phyloP scores from a whole-genome alignment of 2,113 vertebrate genomes.

The Sapayoa aenigma region DNA sequence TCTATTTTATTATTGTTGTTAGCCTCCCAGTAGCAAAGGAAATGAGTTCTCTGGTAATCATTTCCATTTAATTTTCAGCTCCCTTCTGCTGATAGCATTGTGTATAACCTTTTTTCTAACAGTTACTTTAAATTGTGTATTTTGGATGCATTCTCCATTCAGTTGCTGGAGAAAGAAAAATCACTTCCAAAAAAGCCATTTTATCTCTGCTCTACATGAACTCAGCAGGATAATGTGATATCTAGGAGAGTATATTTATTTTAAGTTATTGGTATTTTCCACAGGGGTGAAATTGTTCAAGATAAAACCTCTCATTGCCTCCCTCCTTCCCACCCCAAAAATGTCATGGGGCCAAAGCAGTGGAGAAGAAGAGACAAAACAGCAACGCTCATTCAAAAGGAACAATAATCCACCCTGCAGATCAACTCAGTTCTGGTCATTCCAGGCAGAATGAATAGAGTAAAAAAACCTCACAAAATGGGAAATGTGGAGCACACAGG shows the following conservation, averaged over 20 bases:
- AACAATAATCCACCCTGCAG: neutral
- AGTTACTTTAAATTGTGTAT: conserved; percentile 29
- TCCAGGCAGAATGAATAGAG: neutral
- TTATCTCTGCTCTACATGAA: conserved; percentile 34
- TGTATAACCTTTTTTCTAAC: conserved; percentile 47
- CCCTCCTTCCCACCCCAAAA: neutral
- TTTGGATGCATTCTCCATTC: conserved; percentile 48
- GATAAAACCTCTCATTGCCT: neutral
- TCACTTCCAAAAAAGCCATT: conserved; percentile 20
- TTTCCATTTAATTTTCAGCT: conserved; percentile 63
- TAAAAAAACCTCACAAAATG: neutral
- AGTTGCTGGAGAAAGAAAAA: conserved; percentile 22
- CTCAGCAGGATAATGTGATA: conserved; percentile 14
- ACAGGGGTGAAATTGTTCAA: conserved; percentile 13
- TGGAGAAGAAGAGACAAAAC: neutral
- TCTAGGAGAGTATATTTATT: conserved; percentile 20
- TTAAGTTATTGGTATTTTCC: conserved; percentile 46
- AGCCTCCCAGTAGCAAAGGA: conserved; percentile 42
- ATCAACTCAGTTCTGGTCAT: neutral
- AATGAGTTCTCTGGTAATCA: conserved; percentile 34
- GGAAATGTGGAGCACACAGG: neutral
- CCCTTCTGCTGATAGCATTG: conserved; percentile 30
- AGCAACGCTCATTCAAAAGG: neutral
- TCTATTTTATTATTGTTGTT: conserved; percentile 37
- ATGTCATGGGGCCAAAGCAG: neutral